Evolutionary conservation across 2,797 vertebrate species (phyloP), one percentile per base, ranked within the genome.

Genomic region (Zenarchopterus dispar): DNA sequence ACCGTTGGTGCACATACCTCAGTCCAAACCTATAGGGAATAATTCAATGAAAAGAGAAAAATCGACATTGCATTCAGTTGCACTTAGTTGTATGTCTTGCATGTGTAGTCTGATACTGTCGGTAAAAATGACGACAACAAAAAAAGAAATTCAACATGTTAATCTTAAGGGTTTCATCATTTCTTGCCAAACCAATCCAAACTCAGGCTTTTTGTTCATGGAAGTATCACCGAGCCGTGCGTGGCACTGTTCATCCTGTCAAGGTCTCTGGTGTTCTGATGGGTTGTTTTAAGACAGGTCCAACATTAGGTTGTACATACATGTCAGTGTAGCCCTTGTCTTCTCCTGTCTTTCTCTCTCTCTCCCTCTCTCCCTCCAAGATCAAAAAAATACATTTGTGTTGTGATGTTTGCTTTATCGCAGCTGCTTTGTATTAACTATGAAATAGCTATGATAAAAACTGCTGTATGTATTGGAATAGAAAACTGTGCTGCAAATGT

Each of bases 41-140:
- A 94, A 96, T 92, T 93, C 90, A 94, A 94, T 93, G 76, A 73
- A 80, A 80, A 44, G 73, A 84, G 70, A 67, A 92, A 91, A 94
- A 89, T 88, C 92, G 90, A 94, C 94, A 95, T 96, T 97, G 96
- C 94, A 96, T 93, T 95, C 95, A 90, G 94, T 96, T 95, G 95
- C 95, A 96, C 95, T 97, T 96, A 94, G 94, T 94, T 86, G 93
- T 96, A 92, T 91, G 95, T 96, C 94, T 94, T 97, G 96, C 96
- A 97, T 97, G 96, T 96, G 94, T 95, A 96, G 95, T 96, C 94
- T 93, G 94, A 96, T 96, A 94, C 93, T 95, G 93, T 95, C 95
- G 94, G 94, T 94, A 92, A 94, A 84, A 89, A 87, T 70, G 56
- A 62, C 47, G 75, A 48, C 56, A 36, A 60, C 70, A 89, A 87